phyloP scores from a whole-genome alignment of 23 tunicate species.

The Halocynthia aurantium region DNA sequence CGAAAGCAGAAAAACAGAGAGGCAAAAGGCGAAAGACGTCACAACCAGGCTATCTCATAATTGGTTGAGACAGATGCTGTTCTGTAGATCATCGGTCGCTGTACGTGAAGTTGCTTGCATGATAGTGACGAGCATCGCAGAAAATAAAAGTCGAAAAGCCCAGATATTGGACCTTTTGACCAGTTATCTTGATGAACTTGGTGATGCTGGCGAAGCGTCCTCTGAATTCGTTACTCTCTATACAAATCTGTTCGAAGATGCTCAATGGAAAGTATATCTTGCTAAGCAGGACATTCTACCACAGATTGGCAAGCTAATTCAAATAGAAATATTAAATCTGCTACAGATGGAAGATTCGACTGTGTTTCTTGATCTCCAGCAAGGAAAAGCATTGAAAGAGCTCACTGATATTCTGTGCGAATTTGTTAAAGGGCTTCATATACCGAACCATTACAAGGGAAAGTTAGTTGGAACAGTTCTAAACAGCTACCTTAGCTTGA shows the following conservation, averaged over 20 bases:
- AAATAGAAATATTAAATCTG: slow-evolving; percentile 63
- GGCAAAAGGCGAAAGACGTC: slow-evolving; percentile 40
- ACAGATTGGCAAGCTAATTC: slow-evolving; percentile 59
- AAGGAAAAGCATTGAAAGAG: slow-evolving; percentile 83
- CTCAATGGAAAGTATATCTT: slow-evolving; percentile 72
- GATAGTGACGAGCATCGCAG: slow-evolving; percentile 54
- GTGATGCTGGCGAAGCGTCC: slow-evolving; percentile 82
- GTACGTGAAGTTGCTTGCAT: slow-evolving; percentile 80
- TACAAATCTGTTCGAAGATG: slow-evolving; percentile 56
- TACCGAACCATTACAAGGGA: slow-evolving; percentile 71
- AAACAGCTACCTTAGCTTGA: slow-evolving; percentile 80
- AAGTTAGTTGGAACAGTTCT: slow-evolving; percentile 72
- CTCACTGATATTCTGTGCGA: slow-evolving; percentile 72
- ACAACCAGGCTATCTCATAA: not conserved
- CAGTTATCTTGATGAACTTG: slow-evolving; percentile 66
- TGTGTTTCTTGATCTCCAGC: slow-evolving; percentile 69
- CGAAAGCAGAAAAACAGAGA: not conserved
- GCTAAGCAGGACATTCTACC: slow-evolving; percentile 61
- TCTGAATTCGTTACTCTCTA: slow-evolving; percentile 54
- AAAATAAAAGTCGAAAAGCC: slow-evolving; percentile 43
- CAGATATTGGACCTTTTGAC: slow-evolving; percentile 67
- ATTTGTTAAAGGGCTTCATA: slow-evolving; percentile 56
- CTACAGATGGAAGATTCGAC: slow-evolving; percentile 69
- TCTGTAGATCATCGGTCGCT: slow-evolving; percentile 74
- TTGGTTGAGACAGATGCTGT: slow-evolving; percentile 71